Base-by-base conservation (phyloP, 1,140 invertebrate genomes). In the Amphibalanus amphitrite region DNA sequence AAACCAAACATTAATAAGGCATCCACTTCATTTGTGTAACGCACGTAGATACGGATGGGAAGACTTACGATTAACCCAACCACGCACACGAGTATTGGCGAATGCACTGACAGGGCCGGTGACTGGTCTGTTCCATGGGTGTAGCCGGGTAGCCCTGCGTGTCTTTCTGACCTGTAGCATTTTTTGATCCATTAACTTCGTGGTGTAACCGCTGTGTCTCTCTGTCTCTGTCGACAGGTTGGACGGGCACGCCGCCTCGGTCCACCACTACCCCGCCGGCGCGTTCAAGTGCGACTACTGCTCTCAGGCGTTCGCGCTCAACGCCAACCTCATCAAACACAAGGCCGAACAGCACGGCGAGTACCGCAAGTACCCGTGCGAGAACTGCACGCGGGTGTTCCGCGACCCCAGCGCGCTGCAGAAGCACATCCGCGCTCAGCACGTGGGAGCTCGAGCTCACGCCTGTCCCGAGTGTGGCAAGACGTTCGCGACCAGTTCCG, bases 391-490 rank as follows among this genome's bases (percentile, higher is more conserved):
- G 79, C 86, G 90, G 88, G 87, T 90, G 76, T 97, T 96, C 84
- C 91, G 92, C 74, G 94, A 97, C 85, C 91, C 93, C 75, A 93
- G 90, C 81, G 95, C 95, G 82, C 86, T 97, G 72, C 94, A 97
- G 83, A 87, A 93, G 74, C 95, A 98, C 84, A 97, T 98, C 79
- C 86, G 94, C 76, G 89, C 89, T 65, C 89, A 93, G 79, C 94
- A 97, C 88, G 89, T 90, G 28, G 93, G 93, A 25, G 92, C 93
- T 6, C 85, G 93, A 76, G 90, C 90, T 38, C 95, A 98, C 86
- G 93, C 94, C 71, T 98, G 96, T 80, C 87, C 89, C 69, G 94
- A 98, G 83, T 99, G 96, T 82, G 96, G 95, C 71, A 99, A 99
- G 83, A 97, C 95, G 68, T 99, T 99, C 81, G 93, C 91, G 17